Evolutionary conservation across 1,140 invertebrate species (phyloP).

Genomic region (Pseudomyrmex pallidus): DNA sequence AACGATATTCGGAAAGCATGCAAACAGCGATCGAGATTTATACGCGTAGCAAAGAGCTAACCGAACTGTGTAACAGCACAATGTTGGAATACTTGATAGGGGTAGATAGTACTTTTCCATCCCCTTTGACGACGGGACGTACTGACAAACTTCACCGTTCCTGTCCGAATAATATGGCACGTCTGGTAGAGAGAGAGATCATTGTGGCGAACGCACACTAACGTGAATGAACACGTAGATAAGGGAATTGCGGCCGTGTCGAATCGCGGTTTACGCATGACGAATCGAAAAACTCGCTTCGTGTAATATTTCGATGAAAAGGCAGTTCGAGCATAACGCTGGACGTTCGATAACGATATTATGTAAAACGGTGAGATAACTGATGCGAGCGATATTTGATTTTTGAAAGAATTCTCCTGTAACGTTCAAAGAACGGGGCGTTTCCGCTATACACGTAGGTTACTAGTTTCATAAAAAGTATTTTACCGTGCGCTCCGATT

Average conservation of each 20-base stretch:
- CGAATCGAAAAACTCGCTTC: constrained; percentile 27
- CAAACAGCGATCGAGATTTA: constrained; percentile 19
- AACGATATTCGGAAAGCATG: constrained; percentile 20
- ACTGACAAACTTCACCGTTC: constrained; percentile 18
- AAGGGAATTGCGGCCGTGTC: constrained; percentile 39
- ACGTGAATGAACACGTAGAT: constrained; percentile 18
- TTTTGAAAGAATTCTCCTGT: background rate
- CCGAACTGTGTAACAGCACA: constrained; percentile 16
- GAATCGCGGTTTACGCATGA: constrained; percentile 42
- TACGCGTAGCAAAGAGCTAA: constrained; percentile 19
- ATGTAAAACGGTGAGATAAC: background rate
- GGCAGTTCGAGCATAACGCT: constrained; percentile 9
- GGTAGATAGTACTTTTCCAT: background rate
- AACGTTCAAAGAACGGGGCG: too few species aligned
- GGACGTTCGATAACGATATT: background rate
- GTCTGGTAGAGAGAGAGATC: constrained; percentile 36
- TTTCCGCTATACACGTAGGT: background rate
- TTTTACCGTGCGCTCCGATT: background rate
- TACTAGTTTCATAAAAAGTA: constrained; percentile 9
- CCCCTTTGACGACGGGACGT: background rate
- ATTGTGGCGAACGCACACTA: constrained; percentile 29
- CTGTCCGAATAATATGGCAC: constrained; percentile 39
- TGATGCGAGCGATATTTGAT: background rate
- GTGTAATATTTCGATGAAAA: constrained; percentile 28
- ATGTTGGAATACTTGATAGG: background rate